phyloP scores from a whole-genome alignment of 2,113 vertebrate genomes.

The Lasiurus borealis region DNA sequence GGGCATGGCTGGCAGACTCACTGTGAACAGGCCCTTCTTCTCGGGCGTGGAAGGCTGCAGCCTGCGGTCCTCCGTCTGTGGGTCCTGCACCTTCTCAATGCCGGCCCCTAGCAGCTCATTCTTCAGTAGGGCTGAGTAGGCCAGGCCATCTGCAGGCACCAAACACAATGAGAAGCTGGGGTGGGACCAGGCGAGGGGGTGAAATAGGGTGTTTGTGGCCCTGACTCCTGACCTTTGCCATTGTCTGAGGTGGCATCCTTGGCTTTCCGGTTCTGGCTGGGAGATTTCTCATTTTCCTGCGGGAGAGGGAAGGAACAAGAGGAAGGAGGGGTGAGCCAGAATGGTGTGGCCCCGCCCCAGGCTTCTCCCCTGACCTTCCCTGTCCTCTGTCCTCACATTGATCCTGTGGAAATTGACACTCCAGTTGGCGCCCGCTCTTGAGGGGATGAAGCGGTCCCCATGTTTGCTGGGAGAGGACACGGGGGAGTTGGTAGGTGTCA shows the following conservation, averaged over 20 bases:
- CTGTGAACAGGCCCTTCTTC: conserved; percentile 97
- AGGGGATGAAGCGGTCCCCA: conserved; percentile 98
- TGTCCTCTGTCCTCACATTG: conserved; percentile 89
- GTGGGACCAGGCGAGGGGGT: rapidly evolving
- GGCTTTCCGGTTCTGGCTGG: conserved; percentile 98
- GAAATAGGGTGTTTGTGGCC: rapidly evolving
- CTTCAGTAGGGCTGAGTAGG: conserved; percentile 98
- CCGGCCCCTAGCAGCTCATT: conserved; percentile 97
- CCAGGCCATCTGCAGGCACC: conserved; percentile 91
- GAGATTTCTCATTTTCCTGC: conserved; percentile 98
- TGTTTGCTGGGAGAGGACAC: conserved; percentile 98
- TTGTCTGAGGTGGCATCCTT: conserved; percentile 98
- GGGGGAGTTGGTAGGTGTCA: conserved; percentile 96
- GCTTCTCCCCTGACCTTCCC: not conserved
- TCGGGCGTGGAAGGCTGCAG: conserved; percentile 96
- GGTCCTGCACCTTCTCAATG: conserved; percentile 98
- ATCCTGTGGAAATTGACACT: conserved; percentile 99
- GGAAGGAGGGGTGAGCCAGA: not conserved
- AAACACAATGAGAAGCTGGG: rapidly evolving
- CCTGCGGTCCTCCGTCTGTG: conserved; percentile 96
- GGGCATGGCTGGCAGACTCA: conserved; percentile 76
- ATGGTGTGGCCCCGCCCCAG: rapidly evolving
- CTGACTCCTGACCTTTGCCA: conserved; percentile 93
- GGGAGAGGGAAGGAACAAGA: not conserved
- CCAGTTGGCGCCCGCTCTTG: conserved; percentile 98